Evolutionary conservation across 2,113 vertebrate species (phyloP).

Genomic region (Natator depressus): DNA sequence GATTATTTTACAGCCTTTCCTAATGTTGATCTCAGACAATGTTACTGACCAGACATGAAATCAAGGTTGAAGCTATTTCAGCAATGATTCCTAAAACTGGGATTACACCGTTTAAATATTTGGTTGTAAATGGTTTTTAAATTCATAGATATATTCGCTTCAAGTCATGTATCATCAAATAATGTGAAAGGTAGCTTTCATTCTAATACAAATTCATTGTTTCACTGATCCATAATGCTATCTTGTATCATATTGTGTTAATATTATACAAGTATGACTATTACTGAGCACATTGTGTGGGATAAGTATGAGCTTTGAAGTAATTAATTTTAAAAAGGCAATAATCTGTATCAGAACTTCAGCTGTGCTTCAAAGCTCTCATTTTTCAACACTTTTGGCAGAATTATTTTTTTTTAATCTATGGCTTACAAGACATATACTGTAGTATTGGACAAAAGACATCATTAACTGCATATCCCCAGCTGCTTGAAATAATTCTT

Average conservation of each 20-base stretch:
- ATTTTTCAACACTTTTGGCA: conserved; percentile 12
- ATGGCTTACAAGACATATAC: neutral
- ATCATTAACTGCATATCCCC: conserved; percentile 15
- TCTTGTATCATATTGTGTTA: neutral
- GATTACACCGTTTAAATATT: conserved; percentile 26
- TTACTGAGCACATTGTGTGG: neutral
- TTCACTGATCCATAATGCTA: neutral
- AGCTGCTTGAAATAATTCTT: neutral
- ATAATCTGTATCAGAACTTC: conserved; percentile 46
- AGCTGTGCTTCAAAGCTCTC: neutral
- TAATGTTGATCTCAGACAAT: neutral
- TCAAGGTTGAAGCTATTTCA: neutral
- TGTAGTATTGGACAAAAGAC: neutral
- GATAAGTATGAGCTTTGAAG: neutral
- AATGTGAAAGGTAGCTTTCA: neutral
- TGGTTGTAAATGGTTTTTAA: neutral
- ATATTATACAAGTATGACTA: neutral
- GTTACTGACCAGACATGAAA: neutral
- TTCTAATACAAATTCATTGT: neutral
- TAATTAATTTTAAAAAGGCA: conserved; percentile 19
- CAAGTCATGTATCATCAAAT: neutral
- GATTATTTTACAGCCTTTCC: neutral
- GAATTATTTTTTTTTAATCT: neutral
- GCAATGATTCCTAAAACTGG: neutral
- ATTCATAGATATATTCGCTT: neutral